Evolutionary conservation across 2,113 vertebrate genomes (phyloP).

Genomic region (Plotosus lineatus): DNA sequence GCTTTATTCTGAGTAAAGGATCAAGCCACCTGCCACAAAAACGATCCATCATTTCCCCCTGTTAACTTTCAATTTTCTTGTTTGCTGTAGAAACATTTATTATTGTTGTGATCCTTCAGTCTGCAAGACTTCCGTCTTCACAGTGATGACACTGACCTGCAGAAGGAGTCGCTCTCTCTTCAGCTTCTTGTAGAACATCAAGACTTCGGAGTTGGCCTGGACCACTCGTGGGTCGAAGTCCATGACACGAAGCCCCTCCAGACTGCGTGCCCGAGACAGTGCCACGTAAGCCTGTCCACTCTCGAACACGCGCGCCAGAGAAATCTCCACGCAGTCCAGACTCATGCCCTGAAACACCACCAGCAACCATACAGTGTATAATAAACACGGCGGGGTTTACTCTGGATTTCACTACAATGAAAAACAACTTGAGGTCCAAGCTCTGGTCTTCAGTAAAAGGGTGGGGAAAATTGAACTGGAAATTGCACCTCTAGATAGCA

Average conservation of each 20-base stretch:
- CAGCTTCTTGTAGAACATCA: conserved; percentile 83
- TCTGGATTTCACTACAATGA: background rate
- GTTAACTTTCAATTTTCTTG: background rate
- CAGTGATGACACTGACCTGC: conserved; percentile 67
- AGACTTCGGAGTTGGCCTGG: conserved; percentile 82
- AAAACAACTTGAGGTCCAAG: background rate
- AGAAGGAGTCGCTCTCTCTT: conserved; percentile 68
- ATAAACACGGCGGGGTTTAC: background rate
- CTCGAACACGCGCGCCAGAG: conserved; percentile 91
- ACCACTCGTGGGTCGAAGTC: conserved; percentile 89
- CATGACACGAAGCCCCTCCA: conserved; percentile 88
- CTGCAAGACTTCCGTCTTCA: background rate
- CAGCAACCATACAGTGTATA: background rate
- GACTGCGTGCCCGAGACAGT: conserved; percentile 85
- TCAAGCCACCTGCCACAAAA: background rate
- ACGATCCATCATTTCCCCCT: background rate
- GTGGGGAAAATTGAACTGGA: background rate
- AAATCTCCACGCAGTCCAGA: conserved; percentile 90
- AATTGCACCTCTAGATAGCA: background rate
- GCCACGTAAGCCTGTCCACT: conserved; percentile 94
- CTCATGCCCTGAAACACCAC: conserved; percentile 81
- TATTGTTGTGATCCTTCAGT: background rate
- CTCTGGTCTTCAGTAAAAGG: too few relatives aligned
- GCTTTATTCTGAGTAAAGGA: background rate
- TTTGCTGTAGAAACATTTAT: background rate